phyloP scores from a whole-genome alignment of 1,140 invertebrate species.

The Pemphigus obesinymphae region DNA sequence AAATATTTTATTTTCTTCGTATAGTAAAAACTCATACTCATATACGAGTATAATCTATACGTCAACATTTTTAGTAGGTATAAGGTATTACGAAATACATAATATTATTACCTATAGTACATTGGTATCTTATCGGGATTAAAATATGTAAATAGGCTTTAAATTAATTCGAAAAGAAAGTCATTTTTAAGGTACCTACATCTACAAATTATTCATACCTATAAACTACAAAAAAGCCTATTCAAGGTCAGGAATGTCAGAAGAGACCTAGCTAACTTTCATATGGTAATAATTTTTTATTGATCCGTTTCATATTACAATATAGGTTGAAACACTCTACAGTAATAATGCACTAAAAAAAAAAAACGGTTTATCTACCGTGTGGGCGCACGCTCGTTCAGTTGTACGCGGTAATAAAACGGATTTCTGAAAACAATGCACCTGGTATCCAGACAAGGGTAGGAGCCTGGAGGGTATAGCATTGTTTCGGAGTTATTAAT shows the following conservation, averaged over 20 bases:
- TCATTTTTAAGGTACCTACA: not conserved
- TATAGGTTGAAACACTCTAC: not conserved
- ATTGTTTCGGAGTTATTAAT: not conserved
- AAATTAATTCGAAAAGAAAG: not conserved
- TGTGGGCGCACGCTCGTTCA: not conserved
- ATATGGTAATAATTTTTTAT: constrained; percentile 26
- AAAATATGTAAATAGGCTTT: not conserved
- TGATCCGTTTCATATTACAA: not conserved
- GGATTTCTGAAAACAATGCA: not conserved
- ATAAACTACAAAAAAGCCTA: not conserved
- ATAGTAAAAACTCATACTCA: too few species aligned
- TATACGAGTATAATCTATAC: too few species aligned
- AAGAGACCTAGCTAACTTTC: constrained; percentile 29
- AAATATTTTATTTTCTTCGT: too few species aligned
- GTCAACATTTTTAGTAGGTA: not conserved
- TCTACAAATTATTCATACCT: not conserved
- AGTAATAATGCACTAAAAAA: too few species aligned
- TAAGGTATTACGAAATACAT: too few species aligned
- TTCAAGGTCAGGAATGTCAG: constrained; percentile 1
- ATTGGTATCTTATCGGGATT: too few species aligned
- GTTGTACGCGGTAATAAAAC: not conserved
- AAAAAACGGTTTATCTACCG: not conserved
- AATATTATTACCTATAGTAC: not conserved
- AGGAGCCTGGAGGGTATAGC: not conserved
- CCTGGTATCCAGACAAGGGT: not conserved